Evolutionary conservation across 2,797 vertebrate genomes (phyloP), one percentile per base, ranked within the genome.

Genomic region (Lophius americanus): DNA sequence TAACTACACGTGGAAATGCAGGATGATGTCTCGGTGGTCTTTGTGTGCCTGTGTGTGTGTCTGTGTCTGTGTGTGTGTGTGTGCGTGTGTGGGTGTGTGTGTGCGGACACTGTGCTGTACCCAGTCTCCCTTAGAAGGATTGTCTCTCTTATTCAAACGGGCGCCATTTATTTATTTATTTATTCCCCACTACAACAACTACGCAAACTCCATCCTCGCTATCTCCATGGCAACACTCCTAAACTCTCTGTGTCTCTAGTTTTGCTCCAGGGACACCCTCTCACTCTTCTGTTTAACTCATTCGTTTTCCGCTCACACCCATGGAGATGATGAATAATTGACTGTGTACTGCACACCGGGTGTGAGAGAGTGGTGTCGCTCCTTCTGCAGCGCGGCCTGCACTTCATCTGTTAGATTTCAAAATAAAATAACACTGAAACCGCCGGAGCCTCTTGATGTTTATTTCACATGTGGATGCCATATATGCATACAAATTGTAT

Each of bases 351-450:
- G 65, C 75, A 60, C 61, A 59, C 75, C 43, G 60, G 70, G 52
- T 68, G 60, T 76, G 59, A 68, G 59, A 68, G 60, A 44, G 63
- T 7, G 51, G 52, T 41, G 79, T 74, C 46, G 64, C 55, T 79
- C 60, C 55, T 53, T 2, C 64, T 54, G 70, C 75, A 63, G 69
- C 49, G 11, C 39, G 14, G 64, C 71, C 69, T 49, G 39, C 32
- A 41, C 57, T 81, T 75, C 77, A 67, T 86, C 73, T 76, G 78
- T 87, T 82, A 78, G 56, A 82, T 74, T 88, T 85, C 76, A 86
- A 81, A 90, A 90, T 90, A 89, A 89, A 90, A 84, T 50, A 14
- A 79, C 55, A 71, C 68, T 84, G 75, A 87, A 85, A 80, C 48
- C 57, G 52, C 37, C 61, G 23, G 7, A 2, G 52, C 8, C 54